Evolutionary conservation across 2,888 invertebrate species (phyloP).

Genomic region (Oxytorus armatus): DNA sequence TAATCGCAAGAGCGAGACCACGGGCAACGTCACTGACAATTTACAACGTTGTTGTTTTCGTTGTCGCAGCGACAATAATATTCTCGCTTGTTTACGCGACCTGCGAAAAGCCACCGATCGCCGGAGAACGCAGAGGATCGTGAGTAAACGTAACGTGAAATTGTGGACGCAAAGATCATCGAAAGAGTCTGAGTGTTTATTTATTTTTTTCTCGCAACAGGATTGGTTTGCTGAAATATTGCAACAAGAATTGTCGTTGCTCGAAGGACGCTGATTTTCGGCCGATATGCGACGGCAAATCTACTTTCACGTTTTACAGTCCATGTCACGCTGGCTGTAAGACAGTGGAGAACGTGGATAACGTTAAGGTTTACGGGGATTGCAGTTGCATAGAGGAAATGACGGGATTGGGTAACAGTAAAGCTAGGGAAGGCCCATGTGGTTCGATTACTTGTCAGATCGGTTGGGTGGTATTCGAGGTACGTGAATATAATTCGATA

Average conservation of each 20-base stretch:
- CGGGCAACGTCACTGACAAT: conserved; percentile 85
- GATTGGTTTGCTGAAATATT: conserved; percentile 83
- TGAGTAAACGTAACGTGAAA: conserved; percentile 75
- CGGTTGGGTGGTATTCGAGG: conserved; percentile 85
- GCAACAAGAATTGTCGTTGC: conserved; percentile 87
- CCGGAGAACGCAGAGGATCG: conserved; percentile 84
- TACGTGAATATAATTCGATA: conserved; percentile 54
- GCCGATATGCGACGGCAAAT: conserved; percentile 88
- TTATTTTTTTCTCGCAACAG: conserved; percentile 68
- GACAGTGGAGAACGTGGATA: conserved; percentile 83
- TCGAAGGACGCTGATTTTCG: conserved; percentile 85
- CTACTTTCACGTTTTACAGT: conserved; percentile 87
- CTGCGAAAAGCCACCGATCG: conserved; percentile 85
- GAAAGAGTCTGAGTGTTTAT: too few relatives aligned
- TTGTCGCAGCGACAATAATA: conserved; percentile 84
- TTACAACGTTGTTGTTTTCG: conserved; percentile 85
- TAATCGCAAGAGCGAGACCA: conserved; percentile 86
- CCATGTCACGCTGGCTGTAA: conserved; percentile 91
- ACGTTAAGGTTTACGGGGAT: conserved; percentile 84
- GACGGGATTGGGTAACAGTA: conserved; percentile 72
- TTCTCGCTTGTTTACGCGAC: conserved; percentile 84
- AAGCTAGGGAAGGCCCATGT: conserved; percentile 86
- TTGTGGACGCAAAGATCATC: too few relatives aligned
- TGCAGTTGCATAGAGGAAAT: conserved; percentile 85
- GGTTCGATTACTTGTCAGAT: conserved; percentile 84